Evolutionary conservation across 37 sponge, comb jelly and placozoan species (phyloP).

Genomic region (Tethya wilhelma): DNA sequence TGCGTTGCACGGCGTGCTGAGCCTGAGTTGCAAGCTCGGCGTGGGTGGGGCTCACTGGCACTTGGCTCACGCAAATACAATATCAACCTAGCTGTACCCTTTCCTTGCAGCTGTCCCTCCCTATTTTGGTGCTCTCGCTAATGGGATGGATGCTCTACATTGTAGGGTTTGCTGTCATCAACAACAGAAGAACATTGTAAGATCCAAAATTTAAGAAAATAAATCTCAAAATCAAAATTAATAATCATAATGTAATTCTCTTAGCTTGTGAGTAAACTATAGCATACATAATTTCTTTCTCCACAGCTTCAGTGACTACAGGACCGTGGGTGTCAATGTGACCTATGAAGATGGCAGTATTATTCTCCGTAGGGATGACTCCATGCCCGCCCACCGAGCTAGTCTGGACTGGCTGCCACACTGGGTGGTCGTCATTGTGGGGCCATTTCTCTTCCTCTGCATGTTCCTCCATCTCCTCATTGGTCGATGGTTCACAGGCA

Average conservation of each 20-base stretch:
- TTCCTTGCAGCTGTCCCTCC: conserved; percentile 20
- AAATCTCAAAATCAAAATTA: not conserved
- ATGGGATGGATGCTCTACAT: conserved; percentile 36
- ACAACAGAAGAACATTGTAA: conserved; percentile 36
- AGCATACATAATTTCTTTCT: not conserved
- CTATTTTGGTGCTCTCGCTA: conserved; percentile 17
- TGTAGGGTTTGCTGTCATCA: conserved; percentile 27
- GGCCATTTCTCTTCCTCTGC: conserved; percentile 16
- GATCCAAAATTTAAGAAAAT: conserved; percentile 1
- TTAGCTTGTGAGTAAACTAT: not conserved
- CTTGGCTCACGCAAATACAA: too few species aligned
- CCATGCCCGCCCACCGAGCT: conserved; percentile 25
- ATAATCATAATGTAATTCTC: not conserved
- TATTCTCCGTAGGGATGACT: not conserved
- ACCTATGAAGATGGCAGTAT: not conserved
- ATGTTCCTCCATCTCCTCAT: conserved; percentile 31
- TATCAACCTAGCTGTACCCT: too few species aligned
- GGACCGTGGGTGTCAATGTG: not conserved
- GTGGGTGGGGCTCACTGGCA: not conserved
- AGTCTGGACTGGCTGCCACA: conserved; percentile 19
- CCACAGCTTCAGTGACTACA: not conserved
- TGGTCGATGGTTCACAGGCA: conserved; percentile 20
- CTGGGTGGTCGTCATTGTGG: conserved; percentile 33
- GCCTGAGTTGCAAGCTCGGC: too few species aligned
- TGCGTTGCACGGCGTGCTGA: too few species aligned